A percentile compares a stretch with the other conserved stretches of the same genome.
These are phyloP conservation scores for Potamarius usumacintae DNA, from an alignment of 2,113 vertebrate species.

Conservation along the genomic window DNA sequence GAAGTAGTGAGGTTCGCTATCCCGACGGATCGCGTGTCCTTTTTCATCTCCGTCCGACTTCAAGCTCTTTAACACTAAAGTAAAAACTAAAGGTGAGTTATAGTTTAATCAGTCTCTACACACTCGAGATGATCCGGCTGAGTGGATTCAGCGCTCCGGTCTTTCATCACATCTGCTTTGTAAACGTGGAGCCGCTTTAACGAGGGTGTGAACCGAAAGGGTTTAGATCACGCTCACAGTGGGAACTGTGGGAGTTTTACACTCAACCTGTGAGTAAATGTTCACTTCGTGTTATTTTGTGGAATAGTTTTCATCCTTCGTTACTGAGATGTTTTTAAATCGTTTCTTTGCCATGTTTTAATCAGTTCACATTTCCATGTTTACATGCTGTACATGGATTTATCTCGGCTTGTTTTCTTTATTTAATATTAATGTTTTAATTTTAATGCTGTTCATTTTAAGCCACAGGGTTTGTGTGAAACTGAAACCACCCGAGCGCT, in stretches of 20 bases:
- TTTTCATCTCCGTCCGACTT: conserved; percentile 24
- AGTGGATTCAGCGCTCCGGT: conserved; percentile 8
- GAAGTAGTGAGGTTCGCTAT: neutral
- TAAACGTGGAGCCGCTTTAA: conserved; percentile 30
- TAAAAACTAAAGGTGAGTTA: conserved; percentile 50
- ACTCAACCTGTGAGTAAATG: neutral
- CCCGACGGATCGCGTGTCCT: neutral
- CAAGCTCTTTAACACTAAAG: conserved; percentile 30
- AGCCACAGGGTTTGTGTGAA: too few species aligned
- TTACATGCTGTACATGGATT: too few species aligned
- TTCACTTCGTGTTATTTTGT: neutral
- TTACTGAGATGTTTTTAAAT: neutral
- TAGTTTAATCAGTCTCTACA: conserved; percentile 47
- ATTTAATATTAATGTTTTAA: too few species aligned
- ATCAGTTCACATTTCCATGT: neutral
- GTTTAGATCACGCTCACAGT: neutral
- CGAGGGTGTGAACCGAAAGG: neutral
- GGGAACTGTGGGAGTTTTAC: neutral
- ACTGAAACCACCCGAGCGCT: too few species aligned
- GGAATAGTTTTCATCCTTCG: neutral
- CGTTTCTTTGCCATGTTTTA: neutral
- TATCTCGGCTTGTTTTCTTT: too few species aligned
- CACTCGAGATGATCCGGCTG: conserved; percentile 28
- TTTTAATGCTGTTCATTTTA: too few species aligned
- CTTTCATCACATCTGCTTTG: conserved; percentile 44